Evolutionary conservation across 2,113 vertebrate genomes (phyloP), one percentile per base, ranked within the genome.

Genomic region (Dermatemys mawii): DNA sequence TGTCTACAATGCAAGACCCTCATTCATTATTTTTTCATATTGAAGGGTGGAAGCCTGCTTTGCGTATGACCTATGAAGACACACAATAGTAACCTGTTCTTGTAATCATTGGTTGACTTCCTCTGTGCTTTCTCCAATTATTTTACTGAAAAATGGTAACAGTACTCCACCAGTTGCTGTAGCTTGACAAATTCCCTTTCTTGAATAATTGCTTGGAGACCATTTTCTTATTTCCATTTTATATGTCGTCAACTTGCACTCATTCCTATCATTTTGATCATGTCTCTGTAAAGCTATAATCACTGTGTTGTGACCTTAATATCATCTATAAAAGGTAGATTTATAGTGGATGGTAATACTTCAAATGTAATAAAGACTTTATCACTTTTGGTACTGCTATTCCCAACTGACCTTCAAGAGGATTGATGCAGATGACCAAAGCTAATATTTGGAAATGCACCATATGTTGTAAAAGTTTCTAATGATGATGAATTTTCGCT

Each of bases 141-240:
- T 53, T 90, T 93, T 79, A 94, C 53, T 95, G 82, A 26, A 90
- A 86, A 81, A 90, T 54, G 12, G 27, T 76, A 96, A 91, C 6
- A 73, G 10, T 87, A 85, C 3, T 51, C 46, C 46, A 54, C 6
- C 11, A 16, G 44, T 81, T 84, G 41, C 48, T 89, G 24, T 53
- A 93, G 38, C 32, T 49, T 89, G 84, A 92, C 67, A 75, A 96
- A 84, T 78, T 60, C 13, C 44, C 41, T 95, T 55, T 89, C 83
- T 96, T 97, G 80, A 91, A 2, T 90, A 93, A 94, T 22, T 78
- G 50, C 67, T 90, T 90, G 78, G 82, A 89, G 38, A 70, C 70
- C 49, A 83, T 73, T 57, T 92, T 63, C 57, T 89, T 91, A 90
- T 53, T 93, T 96, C 83, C 48, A 95, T 95, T 78, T 82, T 67